Evolutionary conservation across 2,113 vertebrate genomes (phyloP).

Genomic region (Hypanus sabinus): DNA sequence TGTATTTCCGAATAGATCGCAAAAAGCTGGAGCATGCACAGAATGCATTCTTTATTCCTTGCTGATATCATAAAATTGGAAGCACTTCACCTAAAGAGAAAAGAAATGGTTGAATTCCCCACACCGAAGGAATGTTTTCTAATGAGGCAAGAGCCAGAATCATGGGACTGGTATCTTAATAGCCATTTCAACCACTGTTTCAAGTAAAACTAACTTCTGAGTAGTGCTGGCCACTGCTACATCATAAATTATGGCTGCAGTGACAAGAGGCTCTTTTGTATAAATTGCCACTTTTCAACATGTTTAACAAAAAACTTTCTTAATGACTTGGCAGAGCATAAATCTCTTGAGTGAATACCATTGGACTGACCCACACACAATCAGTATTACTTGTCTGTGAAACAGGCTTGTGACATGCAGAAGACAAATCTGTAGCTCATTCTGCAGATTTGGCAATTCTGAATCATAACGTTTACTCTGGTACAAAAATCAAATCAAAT

Average conservation of each 20-base stretch:
- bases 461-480: background rate
- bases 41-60: conserved; percentile 21
- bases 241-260: conserved; percentile 22
- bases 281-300: conserved; percentile 16
- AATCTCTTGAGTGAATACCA: conserved; percentile 16
- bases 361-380: conserved; percentile 23
- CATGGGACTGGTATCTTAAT: background rate
- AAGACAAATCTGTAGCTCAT: conserved; percentile 26
- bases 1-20: conserved; percentile 23
- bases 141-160: background rate
- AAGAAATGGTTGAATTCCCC: background rate
- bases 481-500: conserved; percentile 29
- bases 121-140: background rate
- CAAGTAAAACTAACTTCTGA: conserved; percentile 12
- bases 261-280: conserved; percentile 25
- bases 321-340: conserved; percentile 29
- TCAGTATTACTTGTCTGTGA: conserved; percentile 22
- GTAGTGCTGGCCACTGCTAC: background rate
- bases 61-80: conserved; percentile 28
- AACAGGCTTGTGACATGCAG: background rate
- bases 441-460: conserved; percentile 28
- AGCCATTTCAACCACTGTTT: background rate
- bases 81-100: background rate
- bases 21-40: conserved; percentile 21
- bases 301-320: background rate